Evolutionary conservation across 2,888 invertebrate species (phyloP), one percentile per base, ranked within the genome.

Genomic region (Epinotia brunnichana): DNA sequence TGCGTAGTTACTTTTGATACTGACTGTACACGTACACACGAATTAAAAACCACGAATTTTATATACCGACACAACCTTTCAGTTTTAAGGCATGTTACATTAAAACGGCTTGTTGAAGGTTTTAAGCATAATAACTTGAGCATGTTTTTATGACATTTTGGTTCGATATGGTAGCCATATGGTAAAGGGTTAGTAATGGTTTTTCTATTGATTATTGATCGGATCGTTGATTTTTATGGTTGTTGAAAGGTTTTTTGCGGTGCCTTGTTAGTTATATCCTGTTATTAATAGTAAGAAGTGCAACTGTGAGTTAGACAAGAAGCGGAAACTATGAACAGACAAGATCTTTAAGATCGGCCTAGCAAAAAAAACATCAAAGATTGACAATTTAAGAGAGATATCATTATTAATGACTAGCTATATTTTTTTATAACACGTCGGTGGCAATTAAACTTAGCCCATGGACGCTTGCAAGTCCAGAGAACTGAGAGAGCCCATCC

Each of bases 201-300:
- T 29, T 60, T 29, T 73, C 66, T 74, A 74, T 74, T 62, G 74
- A 67, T 74, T 74, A 70, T 70, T 62, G 57, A 57, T 73, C 68
- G 72, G 53, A 7, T 13, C 62, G 72, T 68, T 57, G 39, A 62
- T 72, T 72, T 70, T 73, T 68, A 72, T 67, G 67, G 48, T 9
- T 39, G 54, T 48, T 17, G 2, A 19, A 24, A 17, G 48, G n/a
- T 53, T 60, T 57, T 67, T 54, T 48, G 17, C 56, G 13, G 19
- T 44, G 29, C n/a, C 66, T 35, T 67, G 21, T 24, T 57, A 48
- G 60, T 54, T 29, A 64, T 56, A 67, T 56, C 67, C 53, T 62
- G 67, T 67, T 62, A 60, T 61, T 61, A 68, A 59, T 57, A 24
- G 57, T 57, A 9, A 24, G 21, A 24, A 21, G 41, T 11, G 1